These are phyloP conservation scores for Mola mola DNA, from an alignment of 2,113 vertebrate genomes.

Conservation along the genomic window DNA sequence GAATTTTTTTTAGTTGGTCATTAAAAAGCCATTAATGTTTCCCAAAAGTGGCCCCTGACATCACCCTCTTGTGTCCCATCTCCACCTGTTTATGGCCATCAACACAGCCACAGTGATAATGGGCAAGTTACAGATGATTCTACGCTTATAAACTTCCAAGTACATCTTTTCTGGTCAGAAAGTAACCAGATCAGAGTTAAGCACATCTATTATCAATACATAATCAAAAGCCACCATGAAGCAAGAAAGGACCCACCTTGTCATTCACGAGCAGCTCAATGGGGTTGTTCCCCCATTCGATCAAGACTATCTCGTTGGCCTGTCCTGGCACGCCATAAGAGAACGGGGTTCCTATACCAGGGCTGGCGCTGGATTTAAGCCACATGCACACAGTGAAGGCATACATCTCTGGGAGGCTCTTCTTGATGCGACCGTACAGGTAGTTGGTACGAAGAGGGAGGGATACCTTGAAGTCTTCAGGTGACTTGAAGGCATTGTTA, in stretches of 20 bases:
- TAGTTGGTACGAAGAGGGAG: constrained; percentile 96
- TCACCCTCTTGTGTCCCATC: no score
- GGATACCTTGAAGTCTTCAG: constrained; percentile 95
- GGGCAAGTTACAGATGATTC: constrained; percentile 22
- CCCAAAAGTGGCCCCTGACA: no score
- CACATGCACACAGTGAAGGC: constrained; percentile 98
- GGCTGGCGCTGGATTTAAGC: constrained; percentile 93
- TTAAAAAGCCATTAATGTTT: no score
- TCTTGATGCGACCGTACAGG: constrained; percentile 95
- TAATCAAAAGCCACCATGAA: neutral
- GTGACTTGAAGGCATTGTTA: constrained; percentile 94
- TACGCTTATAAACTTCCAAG: constrained; percentile 7
- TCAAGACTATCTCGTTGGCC: constrained; percentile 97
- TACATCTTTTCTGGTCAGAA: neutral
- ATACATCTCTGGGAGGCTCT: constrained; percentile 95
- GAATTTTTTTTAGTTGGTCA: no score
- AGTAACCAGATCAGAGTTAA: constrained; percentile 22
- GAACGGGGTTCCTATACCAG: constrained; percentile 95
- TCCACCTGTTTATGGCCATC: no score
- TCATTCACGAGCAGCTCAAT: constrained; percentile 97
- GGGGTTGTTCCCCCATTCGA: constrained; percentile 98
- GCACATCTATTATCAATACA: neutral
- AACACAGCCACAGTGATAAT: constrained; percentile 11
- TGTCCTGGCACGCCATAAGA: constrained; percentile 95
- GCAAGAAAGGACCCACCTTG: constrained; percentile 83